A percentile compares a stretch with the other conserved stretches of the same genome.
Conservation (phyloP, 37 sponge, comb jelly and placozoan genomes). For the Halisarca cf. caerulea region DNA sequence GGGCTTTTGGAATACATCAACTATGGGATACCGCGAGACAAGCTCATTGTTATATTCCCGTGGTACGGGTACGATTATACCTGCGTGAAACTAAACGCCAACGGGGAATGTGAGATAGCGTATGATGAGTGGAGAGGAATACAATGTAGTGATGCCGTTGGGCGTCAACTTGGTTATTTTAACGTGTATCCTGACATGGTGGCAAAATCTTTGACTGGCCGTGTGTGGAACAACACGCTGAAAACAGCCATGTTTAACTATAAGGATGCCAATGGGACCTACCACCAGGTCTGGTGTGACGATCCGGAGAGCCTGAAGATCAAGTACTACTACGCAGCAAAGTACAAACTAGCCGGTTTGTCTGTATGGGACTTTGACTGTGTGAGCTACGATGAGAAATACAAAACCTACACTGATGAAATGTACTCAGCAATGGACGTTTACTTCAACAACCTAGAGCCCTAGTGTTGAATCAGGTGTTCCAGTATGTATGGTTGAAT, state of each 20-base stretch:
- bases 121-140: constrained; percentile 68
- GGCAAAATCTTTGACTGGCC: background rate
- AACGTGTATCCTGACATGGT: constrained; percentile 7
- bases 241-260: constrained; percentile 60
- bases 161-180: constrained; percentile 42
- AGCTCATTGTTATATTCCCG: constrained; percentile 80
- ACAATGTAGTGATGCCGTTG: constrained; percentile 88
- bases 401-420: background rate
- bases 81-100: constrained; percentile 38
- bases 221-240: constrained; percentile 48
- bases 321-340: constrained; percentile 64
- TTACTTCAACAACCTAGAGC: constrained; percentile 7
- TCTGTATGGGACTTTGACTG: constrained; percentile 67
- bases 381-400: constrained; percentile 39
- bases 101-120: constrained; percentile 50
- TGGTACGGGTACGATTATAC: constrained; percentile 94
- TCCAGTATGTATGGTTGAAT: too few relatives aligned
- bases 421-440: constrained; percentile 57
- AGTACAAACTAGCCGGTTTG: constrained; percentile 22
- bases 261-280: constrained; percentile 14
- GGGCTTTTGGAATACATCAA: constrained; percentile 52
- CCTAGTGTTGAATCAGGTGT: too few relatives aligned
- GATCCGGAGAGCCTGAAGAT: constrained; percentile 73
- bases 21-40: constrained; percentile 48
- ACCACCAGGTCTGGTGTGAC: constrained; percentile 89